Base-by-base conservation (phyloP, 2,113 vertebrate species). In the Balaeniceps rex region DNA sequence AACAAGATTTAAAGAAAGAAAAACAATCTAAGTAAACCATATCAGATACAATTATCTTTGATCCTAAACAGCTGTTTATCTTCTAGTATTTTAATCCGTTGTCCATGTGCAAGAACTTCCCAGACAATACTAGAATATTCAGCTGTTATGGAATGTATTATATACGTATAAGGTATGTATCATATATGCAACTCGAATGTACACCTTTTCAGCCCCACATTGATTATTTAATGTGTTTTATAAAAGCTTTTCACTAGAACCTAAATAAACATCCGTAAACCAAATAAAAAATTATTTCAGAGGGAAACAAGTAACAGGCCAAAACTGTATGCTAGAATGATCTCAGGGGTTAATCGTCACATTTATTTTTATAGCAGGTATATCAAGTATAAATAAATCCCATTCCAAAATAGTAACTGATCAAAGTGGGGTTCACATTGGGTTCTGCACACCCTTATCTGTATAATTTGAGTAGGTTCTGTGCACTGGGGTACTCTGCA, bases 231-330 rank as follows among this genome's bases (percentile, higher is more conserved):
- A 86, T 96, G 92, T 96, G 84, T 97, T 98, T 98, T 98, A 96
- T 98, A 98, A 97, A 93, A 97, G 94, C 96, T 98, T 98, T 97
- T 97, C 96, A 97, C 94, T 91, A 93, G 94, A 97, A 96, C 89
- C 93, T 92, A 89, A 97, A 95, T 93, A 92, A 94, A 96, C 14
- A 38, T 95, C 96, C 52, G 7, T 94, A 93, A 93, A 95, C 96
- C 97, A 97, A 97, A 97, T 93, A 92, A 57, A 94, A 88, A 91
- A 91, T 58, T 61, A 71, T 97, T 97, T 95, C 95, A 89, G 18
- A 95, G 93, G 97, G 94, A 88, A 90, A 91, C 80, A 81, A 76
- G 92, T 95, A 97, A 88, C 33, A 86, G 93, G 95, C 95, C 96
- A 84, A 95, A 82, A 75, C 90, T 36, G 64, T 81, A 46, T 31